Conservation (phyloP, 2,113 vertebrate species). For the Lophius piscatorius region DNA sequence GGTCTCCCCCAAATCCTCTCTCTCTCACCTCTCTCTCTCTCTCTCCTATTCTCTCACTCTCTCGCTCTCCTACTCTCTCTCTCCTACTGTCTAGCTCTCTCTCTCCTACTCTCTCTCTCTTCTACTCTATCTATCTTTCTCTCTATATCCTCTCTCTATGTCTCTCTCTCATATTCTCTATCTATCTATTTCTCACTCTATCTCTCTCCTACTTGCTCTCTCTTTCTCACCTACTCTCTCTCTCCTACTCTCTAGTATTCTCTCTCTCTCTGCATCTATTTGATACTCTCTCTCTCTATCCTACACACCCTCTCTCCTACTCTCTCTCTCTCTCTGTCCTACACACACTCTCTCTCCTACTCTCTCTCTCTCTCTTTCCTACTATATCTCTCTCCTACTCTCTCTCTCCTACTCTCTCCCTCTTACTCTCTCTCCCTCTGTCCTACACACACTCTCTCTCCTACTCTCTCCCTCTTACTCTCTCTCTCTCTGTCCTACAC, state of each 20-base stretch:
- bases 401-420: constrained; percentile 74
- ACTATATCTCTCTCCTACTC: constrained; percentile 12
- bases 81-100: constrained; percentile 68
- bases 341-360: constrained; percentile 70
- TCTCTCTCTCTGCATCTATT: constrained; percentile 21
- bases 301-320: constrained; percentile 2
- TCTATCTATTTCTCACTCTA: no score
- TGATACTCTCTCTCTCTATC: constrained; percentile 57
- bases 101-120: constrained; percentile 14
- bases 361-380: constrained; percentile 7
- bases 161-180: no score
- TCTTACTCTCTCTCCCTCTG: constrained; percentile 70
- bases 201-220: constrained; percentile 22
- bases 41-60: constrained; percentile 12
- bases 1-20: constrained; percentile 76
- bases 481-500: no score
- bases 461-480: constrained; percentile 17
- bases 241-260: neutral
- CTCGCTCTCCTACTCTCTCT: constrained; percentile 8
- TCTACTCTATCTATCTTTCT: no score
- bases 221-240: constrained; percentile 27
- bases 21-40: constrained; percentile 23
- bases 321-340: constrained; percentile 51
- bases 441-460: constrained; percentile 8
- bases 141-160: no score